Base-by-base conservation (phyloP, 2,888 invertebrate genomes). In the Crioceris asparagi region DNA sequence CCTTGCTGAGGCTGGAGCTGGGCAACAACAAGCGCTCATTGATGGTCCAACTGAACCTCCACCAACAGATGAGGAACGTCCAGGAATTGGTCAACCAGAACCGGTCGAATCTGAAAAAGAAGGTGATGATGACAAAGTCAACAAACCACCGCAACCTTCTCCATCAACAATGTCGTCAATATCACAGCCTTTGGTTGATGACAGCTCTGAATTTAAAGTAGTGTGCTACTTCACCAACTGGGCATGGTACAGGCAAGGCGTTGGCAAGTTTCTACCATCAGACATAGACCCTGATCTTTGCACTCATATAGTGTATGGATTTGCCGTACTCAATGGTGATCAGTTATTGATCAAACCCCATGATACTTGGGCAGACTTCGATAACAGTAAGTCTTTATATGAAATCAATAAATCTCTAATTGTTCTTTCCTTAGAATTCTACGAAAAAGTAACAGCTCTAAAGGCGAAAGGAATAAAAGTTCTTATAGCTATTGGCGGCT, bases 171-270 rank as follows among this genome's bases (percentile, higher is more conserved):
- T 12, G 15, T 14, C 15, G 2, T 15, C 33, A 2, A 29, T 45
- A 11, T 34, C 47, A n/a, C 14, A 38, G 23, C 32, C 54, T 5
- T 17, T 54, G 18, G 54, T 59, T 4, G 55, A 61, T 39, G 40
- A 43, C 8, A 48, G 49, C 36, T 57, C 59, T 4, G 52, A 54
- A 29, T 87, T 72, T 54, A 90, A 87, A 67, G 79, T 90, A 3
- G 79, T 91, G 3, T 91, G 91, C 54, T 91, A 91, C 57, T 91
- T 88, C 60, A 90, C 90, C 0, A 91, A 91, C 57, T 92, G 91
- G 91, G 87, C 91, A 17, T 91, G 88, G 87, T 91, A 91, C 63
- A 77, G 88, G 47, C 85, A 84, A 52, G 81, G 79, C 1, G 70
- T 75, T 39, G 88, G 86, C 14, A 86, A 85, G 62, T 90, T 75